These are phyloP conservation scores for Melanaphis sacchari DNA, from an alignment of 1,140 invertebrate species.

Conservation along the genomic window DNA sequence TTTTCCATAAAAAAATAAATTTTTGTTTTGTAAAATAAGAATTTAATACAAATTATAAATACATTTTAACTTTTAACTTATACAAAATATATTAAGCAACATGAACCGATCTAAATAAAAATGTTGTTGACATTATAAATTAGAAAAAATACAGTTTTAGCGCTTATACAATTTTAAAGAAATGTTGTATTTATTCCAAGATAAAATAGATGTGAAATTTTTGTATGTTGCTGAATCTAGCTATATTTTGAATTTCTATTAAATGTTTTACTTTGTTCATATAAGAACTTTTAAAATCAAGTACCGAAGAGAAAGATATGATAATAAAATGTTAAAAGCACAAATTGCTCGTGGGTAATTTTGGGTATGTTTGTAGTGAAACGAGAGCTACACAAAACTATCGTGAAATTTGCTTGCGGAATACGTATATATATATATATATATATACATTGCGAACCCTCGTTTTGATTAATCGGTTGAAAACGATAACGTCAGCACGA, in stretches of 20 bases:
- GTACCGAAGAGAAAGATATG: background rate
- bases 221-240: background rate
- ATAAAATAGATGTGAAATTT: background rate
- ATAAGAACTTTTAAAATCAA: background rate
- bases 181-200: background rate
- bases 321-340: constrained; percentile 20
- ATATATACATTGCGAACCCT: background rate
- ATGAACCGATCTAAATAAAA: background rate
- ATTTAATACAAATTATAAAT: background rate
- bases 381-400: constrained; percentile 27
- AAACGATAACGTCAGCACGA: constrained; percentile 47
- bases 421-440: background rate
- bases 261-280: background rate
- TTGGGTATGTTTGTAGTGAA: background rate
- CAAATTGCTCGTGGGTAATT: constrained; percentile 11
- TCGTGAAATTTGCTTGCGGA: constrained; percentile 14
- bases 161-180: background rate
- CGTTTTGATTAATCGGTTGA: constrained; percentile 53
- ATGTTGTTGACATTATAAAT: constrained; percentile 2
- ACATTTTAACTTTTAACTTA: background rate
- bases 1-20: background rate
- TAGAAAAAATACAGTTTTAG: background rate
- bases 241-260: background rate
- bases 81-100: background rate
- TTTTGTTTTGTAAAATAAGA: background rate